These are phyloP conservation scores for Apotomis capreana DNA, from an alignment of 2,888 invertebrate genomes.

Conservation along the genomic window DNA sequence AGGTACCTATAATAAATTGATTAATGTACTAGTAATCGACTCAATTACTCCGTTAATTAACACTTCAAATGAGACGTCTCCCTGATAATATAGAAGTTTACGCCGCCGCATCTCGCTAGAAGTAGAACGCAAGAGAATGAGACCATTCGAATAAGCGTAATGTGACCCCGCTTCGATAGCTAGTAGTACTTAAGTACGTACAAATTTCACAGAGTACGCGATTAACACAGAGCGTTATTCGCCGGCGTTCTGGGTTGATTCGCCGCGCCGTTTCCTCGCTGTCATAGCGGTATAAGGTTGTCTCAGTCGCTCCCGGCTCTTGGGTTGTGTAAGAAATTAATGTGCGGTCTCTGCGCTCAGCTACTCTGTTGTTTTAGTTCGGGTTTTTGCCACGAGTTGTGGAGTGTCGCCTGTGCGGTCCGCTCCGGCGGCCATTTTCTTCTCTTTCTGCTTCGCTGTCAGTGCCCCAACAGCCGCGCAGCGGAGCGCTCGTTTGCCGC, in stretches of 20 bases:
- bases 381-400: constrained; percentile 54
- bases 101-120: constrained; percentile 48
- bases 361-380: constrained; percentile 59
- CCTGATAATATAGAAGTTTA: constrained; percentile 32
- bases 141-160: constrained; percentile 55
- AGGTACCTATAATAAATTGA: neutral
- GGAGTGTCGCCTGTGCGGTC: constrained; percentile 57
- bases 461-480: constrained; percentile 67
- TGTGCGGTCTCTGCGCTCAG: constrained; percentile 52
- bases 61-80: constrained; percentile 12
- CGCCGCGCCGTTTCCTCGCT: constrained; percentile 39
- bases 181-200: constrained; percentile 51
- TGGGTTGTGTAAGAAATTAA: neutral
- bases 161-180: constrained; percentile 57
- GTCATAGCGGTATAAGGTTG: constrained; percentile 32
- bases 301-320: constrained; percentile 23
- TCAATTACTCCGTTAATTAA: constrained; percentile 1
- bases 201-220: constrained; percentile 58
- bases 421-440: constrained; percentile 74
- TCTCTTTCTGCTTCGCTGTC: constrained; percentile 75
- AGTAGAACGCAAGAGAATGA: constrained; percentile 78
- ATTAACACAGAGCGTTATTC: constrained; percentile 49
- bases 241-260: constrained; percentile 49
- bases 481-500: constrained; percentile 60
- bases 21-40: neutral